phyloP scores from a whole-genome alignment of 64 coral and sea anemone species.

The Cladopsammia gracilis region DNA sequence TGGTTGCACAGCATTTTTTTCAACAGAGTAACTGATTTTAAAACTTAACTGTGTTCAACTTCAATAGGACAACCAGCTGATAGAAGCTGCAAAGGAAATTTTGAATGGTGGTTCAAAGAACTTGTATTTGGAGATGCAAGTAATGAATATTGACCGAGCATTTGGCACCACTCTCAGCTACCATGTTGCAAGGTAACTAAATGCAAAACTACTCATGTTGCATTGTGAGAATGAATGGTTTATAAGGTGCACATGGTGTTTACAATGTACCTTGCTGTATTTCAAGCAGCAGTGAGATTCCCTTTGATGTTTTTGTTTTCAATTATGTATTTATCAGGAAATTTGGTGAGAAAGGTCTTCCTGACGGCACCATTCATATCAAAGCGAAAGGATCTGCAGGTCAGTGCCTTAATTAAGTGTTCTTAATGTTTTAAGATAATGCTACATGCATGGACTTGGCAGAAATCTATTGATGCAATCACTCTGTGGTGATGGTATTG shows the following conservation, averaged over 20 bases:
- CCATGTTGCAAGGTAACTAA: conserved; percentile 68
- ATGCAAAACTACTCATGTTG: neutral
- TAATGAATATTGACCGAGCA: conserved; percentile 67
- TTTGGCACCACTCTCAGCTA: conserved; percentile 81
- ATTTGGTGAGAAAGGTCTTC: conserved; percentile 85
- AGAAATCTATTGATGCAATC: too few species aligned
- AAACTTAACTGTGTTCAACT: neutral
- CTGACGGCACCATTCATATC: conserved; percentile 85
- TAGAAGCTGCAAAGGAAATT: conserved; percentile 57
- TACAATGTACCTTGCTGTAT: neutral
- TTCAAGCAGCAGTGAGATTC: too few species aligned
- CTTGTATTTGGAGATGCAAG: conserved; percentile 48
- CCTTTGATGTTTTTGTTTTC: neutral
- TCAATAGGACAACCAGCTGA: conserved; percentile 71
- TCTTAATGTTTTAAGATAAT: neutral
- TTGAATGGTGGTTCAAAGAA: conserved; percentile 44
- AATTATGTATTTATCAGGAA: conserved; percentile 33
- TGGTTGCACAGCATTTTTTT: neutral
- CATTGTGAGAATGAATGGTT: neutral
- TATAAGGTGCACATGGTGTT: neutral
- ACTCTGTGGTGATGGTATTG: too few species aligned
- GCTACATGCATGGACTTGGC: too few species aligned
- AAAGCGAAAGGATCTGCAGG: conserved; percentile 95
- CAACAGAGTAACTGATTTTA: neutral
- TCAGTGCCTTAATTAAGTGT: neutral